phyloP scores from a whole-genome alignment of 2,113 vertebrate species.

The Paradisaea rubra region DNA sequence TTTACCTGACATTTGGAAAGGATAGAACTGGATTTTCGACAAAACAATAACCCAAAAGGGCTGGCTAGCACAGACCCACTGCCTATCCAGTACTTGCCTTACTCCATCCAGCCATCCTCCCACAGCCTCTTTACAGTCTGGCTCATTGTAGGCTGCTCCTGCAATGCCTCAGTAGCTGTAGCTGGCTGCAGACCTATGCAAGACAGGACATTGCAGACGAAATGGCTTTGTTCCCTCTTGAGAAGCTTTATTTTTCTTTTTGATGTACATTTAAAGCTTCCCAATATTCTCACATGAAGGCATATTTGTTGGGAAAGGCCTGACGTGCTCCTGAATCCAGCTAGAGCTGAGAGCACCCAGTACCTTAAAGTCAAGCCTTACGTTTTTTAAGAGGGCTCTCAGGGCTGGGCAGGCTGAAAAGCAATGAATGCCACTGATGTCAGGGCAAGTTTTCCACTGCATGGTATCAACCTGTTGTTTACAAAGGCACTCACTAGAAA shows the following conservation, averaged over 20 bases:
- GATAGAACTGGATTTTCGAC: background rate
- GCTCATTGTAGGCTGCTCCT: background rate
- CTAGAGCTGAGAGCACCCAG: background rate
- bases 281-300: background rate
- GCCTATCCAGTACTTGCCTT: background rate
- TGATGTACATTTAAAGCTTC: background rate
- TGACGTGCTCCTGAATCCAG: background rate
- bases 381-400: background rate
- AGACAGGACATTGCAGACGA: background rate
- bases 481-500: background rate
- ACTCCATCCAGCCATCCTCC: background rate
- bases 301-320: background rate
- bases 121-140: background rate
- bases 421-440: fast-evolving
- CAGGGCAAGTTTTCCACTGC: background rate
- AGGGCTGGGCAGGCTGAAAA: background rate
- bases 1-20: background rate
- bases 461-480: background rate
- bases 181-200: background rate
- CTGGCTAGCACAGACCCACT: background rate
- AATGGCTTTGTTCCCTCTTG: background rate
- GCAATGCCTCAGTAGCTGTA: background rate
- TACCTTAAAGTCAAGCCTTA: background rate
- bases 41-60: background rate
- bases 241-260: background rate